Evolutionary conservation across 2,888 invertebrate genomes (phyloP).

Genomic region (Lysandra bellargus): DNA sequence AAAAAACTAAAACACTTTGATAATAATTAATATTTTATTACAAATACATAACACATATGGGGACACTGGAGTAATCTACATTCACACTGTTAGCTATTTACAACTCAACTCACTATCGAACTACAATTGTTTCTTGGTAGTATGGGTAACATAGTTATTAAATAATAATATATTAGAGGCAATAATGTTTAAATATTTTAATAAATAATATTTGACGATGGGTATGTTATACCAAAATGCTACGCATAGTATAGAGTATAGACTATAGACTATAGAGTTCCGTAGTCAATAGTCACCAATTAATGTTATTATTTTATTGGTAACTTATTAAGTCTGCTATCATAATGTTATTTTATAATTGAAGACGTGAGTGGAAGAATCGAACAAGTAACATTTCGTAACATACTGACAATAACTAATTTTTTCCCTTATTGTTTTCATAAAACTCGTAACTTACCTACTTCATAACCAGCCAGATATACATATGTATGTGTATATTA

Average conservation of each 20-base stretch:
- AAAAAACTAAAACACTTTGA: slow-evolving; percentile 25
- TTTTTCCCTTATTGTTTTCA: too few species aligned
- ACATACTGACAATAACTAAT: too few species aligned
- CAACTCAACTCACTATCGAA: slow-evolving; percentile 43
- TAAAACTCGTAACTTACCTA: too few species aligned
- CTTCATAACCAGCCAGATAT: too few species aligned
- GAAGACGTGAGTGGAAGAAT: too few species aligned
- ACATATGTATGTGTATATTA: too few species aligned
- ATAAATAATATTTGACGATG: background rate
- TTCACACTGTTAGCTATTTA: slow-evolving; percentile 65
- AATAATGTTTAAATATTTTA: background rate
- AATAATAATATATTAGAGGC: background rate
- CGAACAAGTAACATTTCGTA: too few species aligned
- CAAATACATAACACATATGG: slow-evolving; percentile 64
- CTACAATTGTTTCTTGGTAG: slow-evolving; percentile 30
- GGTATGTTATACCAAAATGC: background rate
- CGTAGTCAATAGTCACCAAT: background rate
- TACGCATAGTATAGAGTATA: background rate
- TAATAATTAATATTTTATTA: slow-evolving; percentile 71
- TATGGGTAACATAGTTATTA: slow-evolving; percentile 30
- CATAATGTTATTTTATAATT: too few species aligned
- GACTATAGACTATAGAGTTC: background rate
- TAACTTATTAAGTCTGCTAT: background rate
- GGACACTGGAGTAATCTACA: slow-evolving; percentile 75
- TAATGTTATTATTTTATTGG: background rate